Evolutionary conservation across 2,113 vertebrate genomes (phyloP).

Genomic region (Peromyscus leucopus): DNA sequence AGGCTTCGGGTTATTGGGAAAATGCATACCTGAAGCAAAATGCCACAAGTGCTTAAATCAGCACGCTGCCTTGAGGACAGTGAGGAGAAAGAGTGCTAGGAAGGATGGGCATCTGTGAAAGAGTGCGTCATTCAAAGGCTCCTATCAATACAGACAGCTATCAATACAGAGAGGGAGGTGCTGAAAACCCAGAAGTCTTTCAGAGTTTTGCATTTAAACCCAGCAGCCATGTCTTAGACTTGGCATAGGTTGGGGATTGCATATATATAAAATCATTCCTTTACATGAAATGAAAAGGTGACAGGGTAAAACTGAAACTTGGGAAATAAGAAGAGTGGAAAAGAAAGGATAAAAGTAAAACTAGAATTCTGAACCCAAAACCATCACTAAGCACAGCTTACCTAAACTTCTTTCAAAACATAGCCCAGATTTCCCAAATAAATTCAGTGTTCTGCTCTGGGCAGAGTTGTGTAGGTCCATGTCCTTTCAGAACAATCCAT

Average conservation of each 20-base stretch:
- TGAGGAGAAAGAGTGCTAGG: constrained; percentile 57
- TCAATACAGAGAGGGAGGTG: constrained; percentile 35
- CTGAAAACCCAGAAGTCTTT: constrained; percentile 48
- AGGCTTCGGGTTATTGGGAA: constrained; percentile 63
- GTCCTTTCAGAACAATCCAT: constrained; percentile 52
- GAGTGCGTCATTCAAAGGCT: constrained; percentile 48
- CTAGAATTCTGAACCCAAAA: constrained; percentile 37
- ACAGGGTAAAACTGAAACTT: constrained; percentile 18
- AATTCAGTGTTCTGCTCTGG: constrained; percentile 36
- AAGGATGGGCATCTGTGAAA: constrained; percentile 6
- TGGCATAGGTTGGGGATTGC: constrained; percentile 18
- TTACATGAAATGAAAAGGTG: constrained; percentile 47
- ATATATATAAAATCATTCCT: background rate
- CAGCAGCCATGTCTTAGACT: background rate
- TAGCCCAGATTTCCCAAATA: constrained; percentile 41
- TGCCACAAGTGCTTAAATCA: constrained; percentile 44
- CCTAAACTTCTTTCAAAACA: constrained; percentile 18
- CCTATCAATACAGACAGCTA: background rate
- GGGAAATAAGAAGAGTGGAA: background rate
- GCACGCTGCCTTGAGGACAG: constrained; percentile 25
- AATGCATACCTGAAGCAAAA: constrained; percentile 71
- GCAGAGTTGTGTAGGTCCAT: constrained; percentile 44
- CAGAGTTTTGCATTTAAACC: constrained; percentile 58
- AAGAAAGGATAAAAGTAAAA: constrained; percentile 16
- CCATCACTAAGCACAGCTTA: constrained; percentile 23